These are phyloP conservation scores for Agrotis ipsilon DNA, from an alignment of 2,888 invertebrate species.

Conservation along the genomic window DNA sequence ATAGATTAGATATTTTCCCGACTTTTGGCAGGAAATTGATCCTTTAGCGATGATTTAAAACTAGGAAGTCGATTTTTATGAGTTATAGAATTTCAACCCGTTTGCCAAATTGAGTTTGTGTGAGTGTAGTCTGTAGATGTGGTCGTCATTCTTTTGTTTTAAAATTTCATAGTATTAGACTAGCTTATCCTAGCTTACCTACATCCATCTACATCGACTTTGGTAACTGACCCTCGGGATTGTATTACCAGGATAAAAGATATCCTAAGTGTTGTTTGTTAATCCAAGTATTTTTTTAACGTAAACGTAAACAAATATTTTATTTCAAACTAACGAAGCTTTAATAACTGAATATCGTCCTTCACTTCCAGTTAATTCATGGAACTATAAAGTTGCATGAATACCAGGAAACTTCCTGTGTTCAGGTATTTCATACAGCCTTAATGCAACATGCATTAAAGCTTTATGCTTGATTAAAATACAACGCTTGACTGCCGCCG, in stretches of 20 bases:
- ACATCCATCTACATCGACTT: too few species aligned
- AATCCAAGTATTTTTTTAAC: too few species aligned
- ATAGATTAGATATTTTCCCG: conserved; percentile 16
- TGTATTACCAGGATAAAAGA: neutral
- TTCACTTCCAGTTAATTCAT: neutral
- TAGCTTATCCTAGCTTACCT: too few species aligned
- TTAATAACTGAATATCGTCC: neutral
- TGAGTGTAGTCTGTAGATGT: too few species aligned
- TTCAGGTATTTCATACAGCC: conserved; percentile 21
- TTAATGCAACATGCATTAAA: neutral
- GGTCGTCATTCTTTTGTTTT: neutral
- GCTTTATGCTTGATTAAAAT: conserved; percentile 39
- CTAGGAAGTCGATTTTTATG: neutral
- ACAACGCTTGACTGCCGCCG: conserved; percentile 29
- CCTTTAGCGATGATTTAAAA: neutral
- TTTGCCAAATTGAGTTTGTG: too few species aligned
- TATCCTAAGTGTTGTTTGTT: too few species aligned
- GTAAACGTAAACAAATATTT: too few species aligned
- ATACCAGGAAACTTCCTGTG: neutral
- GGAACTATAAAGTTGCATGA: conserved; percentile 7
- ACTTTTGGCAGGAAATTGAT: conserved; percentile 1
- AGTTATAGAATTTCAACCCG: too few species aligned
- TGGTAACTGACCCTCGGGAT: neutral
- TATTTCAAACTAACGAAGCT: neutral
- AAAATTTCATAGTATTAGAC: neutral